phyloP scores from a whole-genome alignment of 1,140 invertebrate species.

The Scaptodrosophila lebanonensis region DNA sequence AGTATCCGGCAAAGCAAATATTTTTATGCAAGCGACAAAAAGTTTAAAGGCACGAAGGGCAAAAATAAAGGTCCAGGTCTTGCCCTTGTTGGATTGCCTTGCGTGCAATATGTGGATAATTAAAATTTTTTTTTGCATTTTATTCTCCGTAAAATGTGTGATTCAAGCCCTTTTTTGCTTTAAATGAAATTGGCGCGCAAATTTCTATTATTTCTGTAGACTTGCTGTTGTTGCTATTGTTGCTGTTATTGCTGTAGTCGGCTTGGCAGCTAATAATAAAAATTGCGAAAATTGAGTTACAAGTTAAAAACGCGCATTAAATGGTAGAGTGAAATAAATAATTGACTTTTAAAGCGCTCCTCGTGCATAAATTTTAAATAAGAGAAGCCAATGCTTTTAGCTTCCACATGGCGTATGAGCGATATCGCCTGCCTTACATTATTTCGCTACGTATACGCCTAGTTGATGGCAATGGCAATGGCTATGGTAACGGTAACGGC shows the following conservation, averaged over 20 bases:
- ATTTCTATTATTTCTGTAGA: too few species aligned
- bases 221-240: too few species aligned
- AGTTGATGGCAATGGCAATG: constrained; percentile 49
- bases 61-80: too few species aligned
- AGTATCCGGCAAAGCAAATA: constrained; percentile 11
- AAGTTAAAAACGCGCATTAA: constrained; percentile 48
- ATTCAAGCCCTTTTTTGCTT: too few species aligned
- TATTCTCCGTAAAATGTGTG: too few species aligned
- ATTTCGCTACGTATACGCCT: constrained; percentile 42
- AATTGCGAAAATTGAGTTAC: constrained; percentile 61
- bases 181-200: constrained; percentile 37
- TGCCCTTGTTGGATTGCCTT: too few species aligned
- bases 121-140: constrained; percentile 50
- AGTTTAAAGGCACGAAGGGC: too few species aligned
- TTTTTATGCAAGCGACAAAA: constrained; percentile 12
- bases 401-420: constrained; percentile 23
- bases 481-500: too few species aligned
- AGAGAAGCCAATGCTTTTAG: constrained; percentile 44
- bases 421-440: constrained; percentile 5
- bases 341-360: constrained; percentile 64
- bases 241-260: too few species aligned
- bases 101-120: constrained; percentile 43
- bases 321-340: constrained; percentile 56
- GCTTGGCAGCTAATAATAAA: constrained; percentile 64
- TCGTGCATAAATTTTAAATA: constrained; percentile 19